Percentiles rank a stretch among this genome's conserved stretches.
phyloP scores from a whole-genome alignment of 1,140 invertebrate genomes.

The Anastrepha ludens region DNA sequence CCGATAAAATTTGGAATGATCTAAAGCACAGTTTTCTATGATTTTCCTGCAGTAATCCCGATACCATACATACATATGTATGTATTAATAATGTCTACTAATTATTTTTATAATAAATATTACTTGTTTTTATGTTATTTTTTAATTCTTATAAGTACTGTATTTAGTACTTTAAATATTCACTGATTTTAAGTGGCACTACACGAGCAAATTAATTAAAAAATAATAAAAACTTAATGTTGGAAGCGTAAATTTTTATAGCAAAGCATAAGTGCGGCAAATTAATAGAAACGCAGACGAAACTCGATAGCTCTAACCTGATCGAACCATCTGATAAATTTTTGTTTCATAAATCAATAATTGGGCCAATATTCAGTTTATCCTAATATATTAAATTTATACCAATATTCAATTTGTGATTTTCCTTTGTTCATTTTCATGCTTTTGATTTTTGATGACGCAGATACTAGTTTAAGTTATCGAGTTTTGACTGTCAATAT shows the following conservation, averaged over 20 bases:
- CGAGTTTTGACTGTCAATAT: neutral
- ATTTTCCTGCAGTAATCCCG: too few relatives aligned
- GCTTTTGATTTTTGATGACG: neutral
- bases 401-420: neutral
- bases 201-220: neutral
- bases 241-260: constrained; percentile 8
- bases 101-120: too few relatives aligned
- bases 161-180: too few relatives aligned
- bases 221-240: neutral
- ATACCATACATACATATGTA: too few relatives aligned
- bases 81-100: too few relatives aligned
- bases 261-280: constrained; percentile 40
- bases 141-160: too few relatives aligned
- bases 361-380: neutral
- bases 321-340: neutral
- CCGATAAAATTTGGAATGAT: too few relatives aligned
- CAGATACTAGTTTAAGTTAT: neutral
- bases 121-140: too few relatives aligned
- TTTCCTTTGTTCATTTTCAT: neutral
- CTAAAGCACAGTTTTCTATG: too few relatives aligned
- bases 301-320: neutral
- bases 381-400: neutral
- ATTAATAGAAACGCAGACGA: constrained; percentile 22
- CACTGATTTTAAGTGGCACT: neutral
- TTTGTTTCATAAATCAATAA: neutral